phyloP scores from a whole-genome alignment of 2,113 vertebrate genomes.

The Uria lomvia region DNA sequence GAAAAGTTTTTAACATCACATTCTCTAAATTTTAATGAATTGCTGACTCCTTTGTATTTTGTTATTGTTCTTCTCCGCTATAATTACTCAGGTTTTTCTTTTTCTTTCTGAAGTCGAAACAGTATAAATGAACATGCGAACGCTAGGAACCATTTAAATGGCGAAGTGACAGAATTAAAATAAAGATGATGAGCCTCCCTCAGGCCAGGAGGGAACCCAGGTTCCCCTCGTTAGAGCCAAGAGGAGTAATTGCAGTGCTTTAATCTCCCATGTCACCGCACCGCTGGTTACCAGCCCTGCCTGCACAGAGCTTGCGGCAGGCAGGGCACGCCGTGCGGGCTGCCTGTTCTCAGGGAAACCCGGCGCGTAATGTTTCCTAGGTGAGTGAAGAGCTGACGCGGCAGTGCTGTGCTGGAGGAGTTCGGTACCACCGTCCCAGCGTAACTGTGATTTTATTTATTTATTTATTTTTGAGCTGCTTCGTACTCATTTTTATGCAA shows the following conservation, averaged over 20 bases:
- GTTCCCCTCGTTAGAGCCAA: conserved; percentile 44
- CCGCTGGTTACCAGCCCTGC: not conserved
- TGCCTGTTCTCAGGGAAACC: not conserved
- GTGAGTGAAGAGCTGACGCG: not conserved
- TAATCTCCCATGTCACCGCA: not conserved
- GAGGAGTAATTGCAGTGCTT: conserved; percentile 37
- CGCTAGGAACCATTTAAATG: not conserved
- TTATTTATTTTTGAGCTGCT: not conserved
- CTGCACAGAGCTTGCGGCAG: not conserved
- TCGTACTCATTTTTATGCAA: conserved; percentile 50
- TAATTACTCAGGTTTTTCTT: conserved; percentile 37
- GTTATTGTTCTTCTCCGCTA: not conserved
- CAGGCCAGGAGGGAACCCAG: conserved; percentile 11
- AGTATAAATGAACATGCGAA: not conserved
- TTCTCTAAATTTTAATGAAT: conserved; percentile 36
- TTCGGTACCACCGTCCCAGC: not conserved
- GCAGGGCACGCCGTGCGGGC: not conserved
- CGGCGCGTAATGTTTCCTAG: not conserved
- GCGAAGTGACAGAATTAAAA: conserved; percentile 29
- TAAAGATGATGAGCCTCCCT: conserved; percentile 17
- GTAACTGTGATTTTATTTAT: not conserved
- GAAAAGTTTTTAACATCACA: not conserved
- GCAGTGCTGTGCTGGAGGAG: not conserved
- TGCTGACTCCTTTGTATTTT: conserved; percentile 37
- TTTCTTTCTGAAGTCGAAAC: not conserved